These are phyloP conservation scores for Pseudopipra pipra DNA, from an alignment of 2,113 vertebrate genomes.

Conservation along the genomic window DNA sequence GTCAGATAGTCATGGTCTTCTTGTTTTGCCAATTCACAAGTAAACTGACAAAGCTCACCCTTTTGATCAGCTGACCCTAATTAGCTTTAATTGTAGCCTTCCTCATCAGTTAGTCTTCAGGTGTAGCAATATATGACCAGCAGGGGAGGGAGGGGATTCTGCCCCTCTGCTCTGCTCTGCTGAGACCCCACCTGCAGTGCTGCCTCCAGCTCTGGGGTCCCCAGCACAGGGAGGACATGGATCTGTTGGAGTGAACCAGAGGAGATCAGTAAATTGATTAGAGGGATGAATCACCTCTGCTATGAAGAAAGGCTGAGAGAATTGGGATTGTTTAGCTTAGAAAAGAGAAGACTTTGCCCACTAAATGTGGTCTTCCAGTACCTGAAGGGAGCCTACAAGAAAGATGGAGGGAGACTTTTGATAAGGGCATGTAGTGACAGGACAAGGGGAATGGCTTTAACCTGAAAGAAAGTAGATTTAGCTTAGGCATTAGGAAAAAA, in stretches of 20 bases:
- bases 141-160: fast-evolving
- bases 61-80: constrained; percentile 47
- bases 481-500: background rate
- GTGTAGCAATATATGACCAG: background rate
- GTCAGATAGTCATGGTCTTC: background rate
- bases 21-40: background rate
- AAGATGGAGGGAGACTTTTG: background rate
- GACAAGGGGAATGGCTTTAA: background rate
- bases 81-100: constrained; percentile 40
- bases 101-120: background rate
- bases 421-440: background rate
- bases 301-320: background rate
- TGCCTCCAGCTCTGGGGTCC: background rate
- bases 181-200: background rate
- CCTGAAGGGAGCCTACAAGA: background rate
- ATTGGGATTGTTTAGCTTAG: background rate
- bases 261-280: fast-evolving
- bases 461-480: background rate
- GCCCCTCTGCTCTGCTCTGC: background rate
- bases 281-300: background rate
- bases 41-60: background rate
- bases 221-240: background rate
- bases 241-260: background rate
- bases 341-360: background rate
- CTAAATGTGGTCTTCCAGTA: fast-evolving